Percentiles rank a stretch among this genome's conserved stretches.
Conservation (phyloP, 2,113 vertebrate species). For the Laticauda laticaudata region DNA sequence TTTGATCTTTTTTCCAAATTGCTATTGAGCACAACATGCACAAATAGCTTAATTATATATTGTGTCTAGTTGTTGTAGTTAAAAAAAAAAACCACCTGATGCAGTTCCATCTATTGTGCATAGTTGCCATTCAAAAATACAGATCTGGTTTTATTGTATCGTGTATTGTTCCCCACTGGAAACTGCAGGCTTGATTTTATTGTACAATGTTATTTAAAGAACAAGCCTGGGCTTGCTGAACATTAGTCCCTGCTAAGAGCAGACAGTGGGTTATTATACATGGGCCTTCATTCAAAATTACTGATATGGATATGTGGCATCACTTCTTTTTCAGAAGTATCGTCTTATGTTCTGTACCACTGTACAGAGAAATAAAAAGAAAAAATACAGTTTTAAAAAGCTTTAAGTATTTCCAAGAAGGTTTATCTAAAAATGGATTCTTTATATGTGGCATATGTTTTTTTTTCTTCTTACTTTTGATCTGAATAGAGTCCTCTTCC, state of each 20-base stretch:
- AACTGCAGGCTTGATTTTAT: background rate
- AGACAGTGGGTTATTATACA: background rate
- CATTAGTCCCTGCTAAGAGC: background rate
- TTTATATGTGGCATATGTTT: no score
- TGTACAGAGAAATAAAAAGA: background rate
- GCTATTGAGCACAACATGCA: background rate
- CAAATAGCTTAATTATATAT: background rate
- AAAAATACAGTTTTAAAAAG: background rate
- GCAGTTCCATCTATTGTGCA: background rate
- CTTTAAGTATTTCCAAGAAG: background rate
- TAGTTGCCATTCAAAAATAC: background rate
- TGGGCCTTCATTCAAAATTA: background rate
- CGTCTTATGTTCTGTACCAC: background rate
- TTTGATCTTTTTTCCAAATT: background rate
- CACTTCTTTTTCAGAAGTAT: background rate
- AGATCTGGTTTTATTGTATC: background rate
- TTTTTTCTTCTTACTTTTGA: no score
- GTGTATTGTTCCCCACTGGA: background rate
- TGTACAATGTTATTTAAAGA: background rate
- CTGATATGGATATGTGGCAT: background rate
- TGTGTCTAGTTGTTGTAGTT: background rate
- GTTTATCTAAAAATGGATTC: no score
- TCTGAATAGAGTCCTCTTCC: no score
- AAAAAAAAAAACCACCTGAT: no score
- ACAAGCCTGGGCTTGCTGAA: background rate